These are phyloP conservation scores for Drosophila kikkawai DNA, from an alignment of 1,140 invertebrate species.

Conservation along the genomic window DNA sequence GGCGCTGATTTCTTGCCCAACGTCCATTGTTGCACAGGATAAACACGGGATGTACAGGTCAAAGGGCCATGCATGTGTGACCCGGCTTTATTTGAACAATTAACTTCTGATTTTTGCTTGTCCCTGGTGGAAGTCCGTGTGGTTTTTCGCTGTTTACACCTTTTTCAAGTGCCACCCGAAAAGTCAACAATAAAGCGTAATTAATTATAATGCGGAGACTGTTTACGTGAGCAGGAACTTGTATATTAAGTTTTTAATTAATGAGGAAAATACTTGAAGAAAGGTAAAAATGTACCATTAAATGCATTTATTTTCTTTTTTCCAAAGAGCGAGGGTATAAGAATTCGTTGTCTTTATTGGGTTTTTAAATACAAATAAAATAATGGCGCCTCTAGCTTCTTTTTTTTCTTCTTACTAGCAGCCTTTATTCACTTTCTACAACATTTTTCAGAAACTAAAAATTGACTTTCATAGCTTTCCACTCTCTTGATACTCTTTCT, in stretches of 20 bases:
- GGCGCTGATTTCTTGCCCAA: conserved; percentile 11
- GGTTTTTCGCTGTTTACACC: no score
- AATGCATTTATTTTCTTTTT: not conserved
- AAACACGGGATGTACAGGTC: not conserved
- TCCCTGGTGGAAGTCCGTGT: conserved; percentile 35
- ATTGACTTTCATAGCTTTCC: not conserved
- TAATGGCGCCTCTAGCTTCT: not conserved
- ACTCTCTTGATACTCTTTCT: not conserved
- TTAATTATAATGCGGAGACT: conserved; percentile 48
- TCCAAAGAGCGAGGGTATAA: no score
- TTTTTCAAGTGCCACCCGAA: conserved; percentile 5
- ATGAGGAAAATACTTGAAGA: conserved; percentile 15
- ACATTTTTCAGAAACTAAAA: not conserved
- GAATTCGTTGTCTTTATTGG: not conserved
- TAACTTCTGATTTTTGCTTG: conserved; percentile 56
- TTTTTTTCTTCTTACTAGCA: not conserved
- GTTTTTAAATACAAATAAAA: not conserved
- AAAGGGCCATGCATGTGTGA: conserved; percentile 50
- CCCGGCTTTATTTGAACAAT: conserved; percentile 66
- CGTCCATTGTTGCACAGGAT: conserved; percentile 9
- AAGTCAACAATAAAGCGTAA: conserved; percentile 30
- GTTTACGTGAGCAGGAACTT: conserved; percentile 16
- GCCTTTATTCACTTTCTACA: no score
- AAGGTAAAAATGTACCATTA: not conserved
- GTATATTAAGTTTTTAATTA: conserved; percentile 20